These are phyloP conservation scores for Agrotis ipsilon DNA, from an alignment of 2,888 invertebrate genomes.

Conservation along the genomic window DNA sequence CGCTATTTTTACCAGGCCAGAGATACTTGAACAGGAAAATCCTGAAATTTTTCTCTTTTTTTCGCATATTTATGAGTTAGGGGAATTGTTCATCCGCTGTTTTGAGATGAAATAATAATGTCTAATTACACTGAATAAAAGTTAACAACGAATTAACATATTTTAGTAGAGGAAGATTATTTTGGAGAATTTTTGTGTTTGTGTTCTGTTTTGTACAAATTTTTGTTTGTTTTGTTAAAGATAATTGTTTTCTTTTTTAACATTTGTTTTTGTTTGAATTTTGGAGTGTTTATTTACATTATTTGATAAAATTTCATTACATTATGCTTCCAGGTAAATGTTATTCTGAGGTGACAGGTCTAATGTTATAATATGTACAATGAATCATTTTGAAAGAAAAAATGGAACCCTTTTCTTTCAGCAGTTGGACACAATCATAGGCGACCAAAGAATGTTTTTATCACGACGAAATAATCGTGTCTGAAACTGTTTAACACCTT, in stretches of 20 bases:
- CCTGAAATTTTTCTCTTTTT: constrained; percentile 26
- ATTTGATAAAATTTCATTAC: background rate
- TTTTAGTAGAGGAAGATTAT: constrained; percentile 32
- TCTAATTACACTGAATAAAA: constrained; percentile 60
- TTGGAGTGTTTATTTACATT: background rate
- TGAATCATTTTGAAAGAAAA: too few species aligned
- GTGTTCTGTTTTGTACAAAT: background rate
- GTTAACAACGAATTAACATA: constrained; percentile 59
- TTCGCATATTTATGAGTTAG: constrained; percentile 60
- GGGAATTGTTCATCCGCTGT: constrained; percentile 41
- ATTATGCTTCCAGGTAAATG: background rate
- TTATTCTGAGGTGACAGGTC: background rate
- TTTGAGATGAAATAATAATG: constrained; percentile 57
- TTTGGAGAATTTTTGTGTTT: background rate
- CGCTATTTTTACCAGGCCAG: background rate
- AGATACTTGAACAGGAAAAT: constrained; percentile 9
- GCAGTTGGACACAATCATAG: too few species aligned
- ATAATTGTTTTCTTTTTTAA: background rate
- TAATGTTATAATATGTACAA: too few species aligned
- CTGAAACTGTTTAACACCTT: too few species aligned
- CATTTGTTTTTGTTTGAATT: background rate
- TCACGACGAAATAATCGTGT: too few species aligned
- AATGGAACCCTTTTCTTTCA: too few species aligned
- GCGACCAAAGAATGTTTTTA: too few species aligned
- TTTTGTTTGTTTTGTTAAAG: background rate